These are phyloP conservation scores for Phortica variegata DNA, from an alignment of 1,140 invertebrate species.

Conservation along the genomic window DNA sequence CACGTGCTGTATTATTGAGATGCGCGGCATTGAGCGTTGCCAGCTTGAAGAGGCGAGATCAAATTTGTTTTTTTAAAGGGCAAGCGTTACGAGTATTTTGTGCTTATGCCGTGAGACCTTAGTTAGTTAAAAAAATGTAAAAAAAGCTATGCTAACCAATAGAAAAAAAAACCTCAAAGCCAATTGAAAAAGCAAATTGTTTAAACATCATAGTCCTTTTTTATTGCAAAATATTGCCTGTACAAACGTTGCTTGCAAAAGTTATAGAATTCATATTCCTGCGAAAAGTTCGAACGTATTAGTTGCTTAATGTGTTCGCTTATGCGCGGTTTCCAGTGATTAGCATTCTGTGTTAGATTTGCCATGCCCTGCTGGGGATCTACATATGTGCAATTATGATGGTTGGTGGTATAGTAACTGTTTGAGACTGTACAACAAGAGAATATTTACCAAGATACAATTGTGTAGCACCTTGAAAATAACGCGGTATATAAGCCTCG, in stretches of 20 bases:
- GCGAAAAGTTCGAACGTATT: constrained; percentile 31
- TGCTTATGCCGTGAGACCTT: too few relatives aligned
- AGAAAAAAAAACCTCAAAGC: background rate
- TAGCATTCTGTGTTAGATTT: constrained; percentile 19
- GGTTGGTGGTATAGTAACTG: background rate
- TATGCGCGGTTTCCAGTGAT: constrained; percentile 37
- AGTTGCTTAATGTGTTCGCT: constrained; percentile 27
- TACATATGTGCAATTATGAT: background rate
- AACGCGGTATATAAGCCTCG: constrained; percentile 77
- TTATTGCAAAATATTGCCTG: constrained; percentile 39
- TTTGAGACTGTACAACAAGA: background rate
- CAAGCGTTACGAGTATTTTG: too few relatives aligned
- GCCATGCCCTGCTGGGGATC: constrained; percentile 22
- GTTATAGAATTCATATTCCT: constrained; percentile 43
- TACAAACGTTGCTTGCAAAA: constrained; percentile 45
- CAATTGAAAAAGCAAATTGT: background rate
- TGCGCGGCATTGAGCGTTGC: constrained; percentile 34
- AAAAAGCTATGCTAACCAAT: background rate
- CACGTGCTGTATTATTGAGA: constrained; percentile 76
- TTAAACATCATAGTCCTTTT: constrained; percentile 16
- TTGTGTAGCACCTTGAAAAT: constrained; percentile 72
- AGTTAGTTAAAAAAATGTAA: background rate
- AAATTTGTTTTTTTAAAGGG: background rate
- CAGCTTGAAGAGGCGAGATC: constrained; percentile 29
- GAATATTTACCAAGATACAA: constrained; percentile 72